Evolutionary conservation across 1,140 invertebrate genomes (phyloP), one percentile per base, ranked within the genome.

Genomic region (Paralvinella palmiformis): DNA sequence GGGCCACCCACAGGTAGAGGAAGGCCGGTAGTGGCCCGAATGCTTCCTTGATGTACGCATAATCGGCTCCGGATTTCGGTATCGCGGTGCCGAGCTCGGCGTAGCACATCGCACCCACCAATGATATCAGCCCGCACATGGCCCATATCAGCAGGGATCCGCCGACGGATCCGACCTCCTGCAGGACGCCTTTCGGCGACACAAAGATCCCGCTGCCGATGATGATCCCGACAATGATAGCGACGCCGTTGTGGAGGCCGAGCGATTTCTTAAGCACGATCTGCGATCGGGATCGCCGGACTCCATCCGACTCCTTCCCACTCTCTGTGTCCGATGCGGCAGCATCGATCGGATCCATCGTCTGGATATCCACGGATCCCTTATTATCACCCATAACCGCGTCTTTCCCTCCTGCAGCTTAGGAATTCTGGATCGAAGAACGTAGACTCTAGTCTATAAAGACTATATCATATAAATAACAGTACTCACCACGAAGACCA

Each of bases 21-120:
- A 98, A 98, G 0, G 93, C 90, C 0, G 90, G 90, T 27, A 97
- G 80, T 2, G 89, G 85, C 0, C 33, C 96, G 92, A 82, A 97
- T 0, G 92, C 91, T 75, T 93, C 89, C 60, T 88, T 87, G 45
- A 98, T 94, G 75, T 99, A 99, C 0, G 92, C 92, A 79, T 98
- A 99, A 83, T 98, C 95, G 4, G 94, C 96, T 4, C 96, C 96
- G 31, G 92, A 96, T 75, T 94, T 93, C 2, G 90, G 88, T 65
- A 98, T 96, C 20, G 88, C 86, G 79, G 91, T 86, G 85, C 96
- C 96, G 58, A 99, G 84, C 85, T 99, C 96, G 0, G 95, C 94
- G 79, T 98, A 98, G 77, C 95, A 98, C 1, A 98, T 82, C 1
- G 93, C 93, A 6, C 95, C 95, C 59, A 96, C 85, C 72, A 93